Conservation (phyloP, 2,888 invertebrate species). For the Zaprionus lineosus region DNA sequence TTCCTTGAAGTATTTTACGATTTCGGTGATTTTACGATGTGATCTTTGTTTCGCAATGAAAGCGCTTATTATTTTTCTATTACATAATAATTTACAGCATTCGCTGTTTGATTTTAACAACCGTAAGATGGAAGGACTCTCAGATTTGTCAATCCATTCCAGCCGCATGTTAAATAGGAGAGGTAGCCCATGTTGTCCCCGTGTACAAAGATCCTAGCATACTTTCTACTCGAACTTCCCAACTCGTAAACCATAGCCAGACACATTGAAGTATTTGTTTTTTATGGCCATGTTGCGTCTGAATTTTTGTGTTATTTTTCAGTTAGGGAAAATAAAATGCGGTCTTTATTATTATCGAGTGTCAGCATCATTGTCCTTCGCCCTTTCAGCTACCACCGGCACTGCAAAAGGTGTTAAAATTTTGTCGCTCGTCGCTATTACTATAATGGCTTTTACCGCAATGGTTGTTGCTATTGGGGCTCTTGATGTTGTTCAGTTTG, state of each 20-base stretch:
- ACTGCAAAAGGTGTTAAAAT: constrained; percentile 70
- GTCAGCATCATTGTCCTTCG: constrained; percentile 49
- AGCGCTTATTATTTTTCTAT: constrained; percentile 71
- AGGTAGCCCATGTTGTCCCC: too few relatives aligned
- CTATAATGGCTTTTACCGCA: constrained; percentile 75
- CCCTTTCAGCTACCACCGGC: constrained; percentile 37
- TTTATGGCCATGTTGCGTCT: constrained; percentile 41
- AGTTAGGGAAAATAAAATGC: constrained; percentile 40
- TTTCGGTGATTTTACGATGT: constrained; percentile 52
- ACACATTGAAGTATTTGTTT: constrained; percentile 66
- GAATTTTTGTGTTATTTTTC: not conserved
- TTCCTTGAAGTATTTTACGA: constrained; percentile 52
- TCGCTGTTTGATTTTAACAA: constrained; percentile 64
- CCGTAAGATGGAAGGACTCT: constrained; percentile 38
- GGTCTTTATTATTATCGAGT: constrained; percentile 52
- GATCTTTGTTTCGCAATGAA: constrained; percentile 45
- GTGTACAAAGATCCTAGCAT: constrained; percentile 28
- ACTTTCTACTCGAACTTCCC: constrained; percentile 20
- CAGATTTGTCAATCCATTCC: constrained; percentile 61
- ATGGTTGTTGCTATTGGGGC: constrained; percentile 11
- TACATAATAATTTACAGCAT: constrained; percentile 70
- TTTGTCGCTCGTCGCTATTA: constrained; percentile 58
- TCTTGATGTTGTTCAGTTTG: constrained; percentile 29
- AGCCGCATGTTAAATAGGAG: constrained; percentile 46
- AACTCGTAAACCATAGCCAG: constrained; percentile 53